A percentile compares a stretch with the other conserved stretches of the same genome.
phyloP scores from a whole-genome alignment of 2,888 invertebrate genomes.

The Dioctria linearis region DNA sequence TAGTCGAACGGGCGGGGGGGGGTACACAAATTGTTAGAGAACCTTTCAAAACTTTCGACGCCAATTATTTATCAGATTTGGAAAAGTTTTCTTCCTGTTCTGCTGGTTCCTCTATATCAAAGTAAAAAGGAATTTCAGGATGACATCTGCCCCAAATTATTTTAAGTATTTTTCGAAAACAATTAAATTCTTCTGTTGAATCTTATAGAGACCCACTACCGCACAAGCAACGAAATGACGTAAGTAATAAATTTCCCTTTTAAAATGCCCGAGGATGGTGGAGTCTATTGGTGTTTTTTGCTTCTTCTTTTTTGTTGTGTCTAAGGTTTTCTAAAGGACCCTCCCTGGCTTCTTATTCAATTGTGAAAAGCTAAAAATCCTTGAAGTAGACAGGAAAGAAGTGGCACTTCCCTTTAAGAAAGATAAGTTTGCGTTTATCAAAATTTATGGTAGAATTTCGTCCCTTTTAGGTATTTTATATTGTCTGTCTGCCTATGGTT shows the following conservation, averaged over 20 bases:
- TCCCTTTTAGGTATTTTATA: slow-evolving; percentile 12
- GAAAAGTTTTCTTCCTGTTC: not conserved
- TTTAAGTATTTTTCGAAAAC: not conserved
- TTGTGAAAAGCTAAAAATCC: not conserved
- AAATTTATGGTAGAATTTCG: slow-evolving; percentile 9
- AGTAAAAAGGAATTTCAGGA: not conserved
- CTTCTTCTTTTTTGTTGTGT: too few relatives aligned
- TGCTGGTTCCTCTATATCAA: not conserved
- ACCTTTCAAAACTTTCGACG: not conserved
- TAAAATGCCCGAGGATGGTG: not conserved
- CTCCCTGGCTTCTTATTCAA: not conserved
- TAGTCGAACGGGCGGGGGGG: too few relatives aligned
- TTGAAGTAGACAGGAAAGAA: not conserved
- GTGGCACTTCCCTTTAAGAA: not conserved
- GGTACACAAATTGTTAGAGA: too few relatives aligned
- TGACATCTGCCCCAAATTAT: not conserved
- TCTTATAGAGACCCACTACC: too few relatives aligned
- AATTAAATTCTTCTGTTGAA: not conserved
- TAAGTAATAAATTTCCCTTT: not conserved
- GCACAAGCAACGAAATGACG: not conserved
- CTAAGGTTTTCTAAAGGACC: not conserved
- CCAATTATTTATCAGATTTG: not conserved
- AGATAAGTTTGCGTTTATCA: slow-evolving; percentile 16
- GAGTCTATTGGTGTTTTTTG: not conserved
- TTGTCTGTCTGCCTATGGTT: not conserved